phyloP scores from a whole-genome alignment of 2,797 vertebrate species.

The Myotis vivesi region DNA sequence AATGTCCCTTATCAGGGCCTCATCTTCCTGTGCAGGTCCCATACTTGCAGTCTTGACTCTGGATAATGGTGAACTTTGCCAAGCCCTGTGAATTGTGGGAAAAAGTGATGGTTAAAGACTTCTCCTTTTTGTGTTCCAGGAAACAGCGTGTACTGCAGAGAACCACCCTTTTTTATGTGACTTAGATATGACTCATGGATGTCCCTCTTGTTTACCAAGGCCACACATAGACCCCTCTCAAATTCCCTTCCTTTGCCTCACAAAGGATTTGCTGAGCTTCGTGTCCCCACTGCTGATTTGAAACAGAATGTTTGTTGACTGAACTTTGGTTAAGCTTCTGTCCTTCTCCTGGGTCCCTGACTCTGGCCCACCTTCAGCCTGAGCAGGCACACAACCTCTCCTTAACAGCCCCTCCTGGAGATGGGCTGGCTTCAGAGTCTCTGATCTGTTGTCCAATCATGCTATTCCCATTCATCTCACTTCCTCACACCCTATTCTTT shows the following conservation, averaged over 20 bases:
- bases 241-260: not conserved
- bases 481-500: not conserved
- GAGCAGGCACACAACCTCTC: not conserved
- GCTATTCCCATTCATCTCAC: not conserved
- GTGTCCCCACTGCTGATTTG: not conserved
- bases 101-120: not conserved
- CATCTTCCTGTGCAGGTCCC: not conserved
- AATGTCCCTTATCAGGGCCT: not conserved
- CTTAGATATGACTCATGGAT: rapidly evolving
- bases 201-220: not conserved
- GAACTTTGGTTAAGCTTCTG: not conserved
- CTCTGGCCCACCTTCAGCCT: not conserved
- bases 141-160: not conserved
- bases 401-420: too few species aligned
- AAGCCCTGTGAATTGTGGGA: not conserved
- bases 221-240: not conserved
- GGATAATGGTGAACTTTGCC: not conserved
- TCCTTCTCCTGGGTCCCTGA: not conserved
- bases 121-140: not conserved
- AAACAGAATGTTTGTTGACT: not conserved
- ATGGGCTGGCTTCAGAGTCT: not conserved
- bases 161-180: not conserved
- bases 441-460: rapidly evolving
- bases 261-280: not conserved
- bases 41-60: not conserved